Percentiles rank a stretch among this genome's conserved stretches.
phyloP scores from a whole-genome alignment of 2,113 vertebrate genomes.

The Sinocyclocheilus maitianheensis region DNA sequence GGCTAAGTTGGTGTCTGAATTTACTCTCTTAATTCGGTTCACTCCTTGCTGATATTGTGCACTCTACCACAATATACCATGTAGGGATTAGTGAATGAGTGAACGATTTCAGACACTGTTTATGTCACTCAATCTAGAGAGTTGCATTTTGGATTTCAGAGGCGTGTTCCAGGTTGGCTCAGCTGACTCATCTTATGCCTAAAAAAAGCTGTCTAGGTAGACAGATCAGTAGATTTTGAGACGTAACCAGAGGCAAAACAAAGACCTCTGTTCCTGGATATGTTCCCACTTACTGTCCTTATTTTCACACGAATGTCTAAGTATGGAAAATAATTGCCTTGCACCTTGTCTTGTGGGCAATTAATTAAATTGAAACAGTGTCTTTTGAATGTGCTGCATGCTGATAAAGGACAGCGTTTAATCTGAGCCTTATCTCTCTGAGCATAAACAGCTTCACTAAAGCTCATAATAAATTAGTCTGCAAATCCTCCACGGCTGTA shows the following conservation, averaged over 20 bases:
- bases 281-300: neutral
- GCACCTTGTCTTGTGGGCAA: slow-evolving; percentile 18
- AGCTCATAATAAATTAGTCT: slow-evolving; percentile 57
- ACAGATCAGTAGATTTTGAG: slow-evolving; percentile 13
- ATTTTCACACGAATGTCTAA: slow-evolving; percentile 20
- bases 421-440: slow-evolving; percentile 59
- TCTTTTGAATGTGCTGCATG: slow-evolving; percentile 36
- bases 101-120: neutral
- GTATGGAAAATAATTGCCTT: slow-evolving; percentile 36
- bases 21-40: neutral
- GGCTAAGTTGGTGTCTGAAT: neutral
- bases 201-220: slow-evolving; percentile 4
- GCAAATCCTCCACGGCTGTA: slow-evolving; percentile 46
- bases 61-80: neutral
- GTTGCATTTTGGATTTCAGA: neutral
- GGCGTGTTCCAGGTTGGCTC: neutral
- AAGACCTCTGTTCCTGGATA: neutral
- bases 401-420: slow-evolving; percentile 57
- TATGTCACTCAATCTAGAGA: neutral
- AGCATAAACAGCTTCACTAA: slow-evolving; percentile 56
- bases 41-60: neutral
- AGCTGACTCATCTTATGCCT: slow-evolving; percentile 4
- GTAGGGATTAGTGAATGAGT: neutral
- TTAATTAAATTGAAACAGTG: slow-evolving; percentile 50
- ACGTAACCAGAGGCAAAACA: neutral